These are phyloP conservation scores for Heliconius himera DNA, from an alignment of 1,140 invertebrate species.

Conservation along the genomic window DNA sequence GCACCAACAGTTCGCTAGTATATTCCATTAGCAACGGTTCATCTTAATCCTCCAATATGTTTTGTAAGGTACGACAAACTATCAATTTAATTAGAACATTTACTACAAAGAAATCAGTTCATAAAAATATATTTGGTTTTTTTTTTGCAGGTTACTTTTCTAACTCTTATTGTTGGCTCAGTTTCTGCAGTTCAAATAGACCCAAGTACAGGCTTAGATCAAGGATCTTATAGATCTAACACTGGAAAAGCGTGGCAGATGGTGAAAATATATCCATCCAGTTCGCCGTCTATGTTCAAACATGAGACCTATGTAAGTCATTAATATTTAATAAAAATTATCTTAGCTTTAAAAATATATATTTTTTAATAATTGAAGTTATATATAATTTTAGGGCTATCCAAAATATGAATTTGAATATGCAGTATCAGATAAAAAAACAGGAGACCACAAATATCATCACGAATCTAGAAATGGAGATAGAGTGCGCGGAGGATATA, in stretches of 20 bases:
- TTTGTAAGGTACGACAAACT: conserved; percentile 40
- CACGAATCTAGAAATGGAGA: conserved; percentile 81
- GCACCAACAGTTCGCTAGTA: conserved; percentile 68
- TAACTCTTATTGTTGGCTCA: conserved; percentile 52
- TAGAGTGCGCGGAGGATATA: conserved; percentile 84
- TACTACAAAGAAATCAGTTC: conserved; percentile 8
- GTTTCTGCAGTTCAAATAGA: conserved; percentile 58
- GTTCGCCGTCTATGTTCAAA: conserved; percentile 45
- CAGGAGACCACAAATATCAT: conserved; percentile 81
- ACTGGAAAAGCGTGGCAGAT: conserved; percentile 53
- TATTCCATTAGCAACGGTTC: conserved; percentile 61
- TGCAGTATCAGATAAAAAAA: conserved; percentile 81
- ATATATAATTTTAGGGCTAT: conserved; percentile 58
- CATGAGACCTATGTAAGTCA: conserved; percentile 63
- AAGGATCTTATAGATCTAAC: conserved; percentile 37
- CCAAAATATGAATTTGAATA: conserved; percentile 83
- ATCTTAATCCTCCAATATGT: conserved; percentile 59
- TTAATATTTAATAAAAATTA: not conserved
- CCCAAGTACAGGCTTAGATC: conserved; percentile 38
- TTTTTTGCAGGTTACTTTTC: conserved; percentile 57
- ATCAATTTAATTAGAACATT: conserved; percentile 1
- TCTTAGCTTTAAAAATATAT: not conserved
- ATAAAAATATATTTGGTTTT: conserved; percentile 14
- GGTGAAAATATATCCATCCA: conserved; percentile 58
- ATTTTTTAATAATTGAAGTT: not conserved